Evolutionary conservation across 2,888 invertebrate species (phyloP), one percentile per base, ranked within the genome.

Genomic region (Tenthredo livida): DNA sequence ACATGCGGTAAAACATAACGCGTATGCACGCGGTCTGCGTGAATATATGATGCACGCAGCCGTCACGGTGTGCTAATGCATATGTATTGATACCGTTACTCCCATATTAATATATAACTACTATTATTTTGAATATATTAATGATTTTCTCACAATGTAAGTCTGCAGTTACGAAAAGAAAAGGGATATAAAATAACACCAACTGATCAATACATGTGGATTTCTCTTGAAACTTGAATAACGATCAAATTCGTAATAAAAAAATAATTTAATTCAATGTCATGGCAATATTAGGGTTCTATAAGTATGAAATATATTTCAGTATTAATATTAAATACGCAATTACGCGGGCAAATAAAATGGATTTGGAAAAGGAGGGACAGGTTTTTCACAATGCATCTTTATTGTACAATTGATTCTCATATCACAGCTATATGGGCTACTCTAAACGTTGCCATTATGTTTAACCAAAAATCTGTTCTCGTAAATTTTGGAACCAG

Each of bases 81-180:
- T 80, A 40, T 80, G 61, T 17, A 61, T 61, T n/a, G 40, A 80
- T 40, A 80, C 80, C 61, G 80, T 80, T 80, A 80, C 61, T 80
- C 25, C 21, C 50, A 54, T 77, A 47, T 50, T 77, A 29, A 17
- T 50, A 25, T 77, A 25, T n/a, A n/a, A n/a, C n/a, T n/a, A 29
- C 33, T 10, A 15, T 21, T 50, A 47, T 29, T 25, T 15, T 37
- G 40, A 37, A 70, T 37, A 70, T 37, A 37, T 75, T 47, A 33
- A 77, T 77, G 15, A 77, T 50, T 77, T 10, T 15, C 17, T 15
- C 33, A 6, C 12, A 21, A 70, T 37, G 33, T 54, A 77, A 43
- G 21, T 61, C 33, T 37, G 70, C 12, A 5, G 43, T 73, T 10
- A 21, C 40, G n/a, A 6, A 50, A 6, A 50, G 47, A 47, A 25